These are phyloP conservation scores for Drosophila percnosoma DNA, from an alignment of 2,888 invertebrate genomes.

Conservation along the genomic window DNA sequence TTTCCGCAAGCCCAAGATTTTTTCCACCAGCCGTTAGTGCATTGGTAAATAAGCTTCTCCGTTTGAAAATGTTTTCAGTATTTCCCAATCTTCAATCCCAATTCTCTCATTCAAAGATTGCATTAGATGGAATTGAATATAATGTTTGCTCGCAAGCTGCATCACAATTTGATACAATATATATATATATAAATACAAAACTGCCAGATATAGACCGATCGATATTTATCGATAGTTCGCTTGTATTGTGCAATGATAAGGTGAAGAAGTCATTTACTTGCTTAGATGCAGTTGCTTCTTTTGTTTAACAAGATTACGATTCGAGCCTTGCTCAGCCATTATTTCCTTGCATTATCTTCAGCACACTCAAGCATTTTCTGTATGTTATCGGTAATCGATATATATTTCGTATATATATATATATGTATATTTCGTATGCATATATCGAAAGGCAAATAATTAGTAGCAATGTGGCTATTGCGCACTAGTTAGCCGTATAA, in stretches of 20 bases:
- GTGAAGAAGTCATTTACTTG: neutral
- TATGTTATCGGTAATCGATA: neutral
- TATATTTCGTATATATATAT: neutral
- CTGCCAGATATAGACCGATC: neutral
- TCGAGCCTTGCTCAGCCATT: too few relatives aligned
- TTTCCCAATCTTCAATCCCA: neutral
- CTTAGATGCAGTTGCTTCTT: neutral
- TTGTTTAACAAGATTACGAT: neutral
- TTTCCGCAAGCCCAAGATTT: too few relatives aligned
- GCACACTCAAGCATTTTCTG: too few relatives aligned
- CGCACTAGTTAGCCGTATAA: slow-evolving; percentile 1
- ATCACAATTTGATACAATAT: neutral
- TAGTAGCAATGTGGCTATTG: neutral
- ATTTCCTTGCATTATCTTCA: too few relatives aligned
- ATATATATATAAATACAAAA: too few relatives aligned
- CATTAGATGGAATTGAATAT: rapidly evolving
- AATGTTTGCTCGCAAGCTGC: neutral
- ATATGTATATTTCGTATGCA: neutral
- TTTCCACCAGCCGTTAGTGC: too few relatives aligned
- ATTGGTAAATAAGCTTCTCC: neutral
- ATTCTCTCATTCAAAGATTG: neutral
- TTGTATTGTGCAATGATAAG: neutral
- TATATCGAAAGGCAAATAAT: slow-evolving; percentile 5
- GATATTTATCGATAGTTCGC: neutral
- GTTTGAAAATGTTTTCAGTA: neutral